Evolutionary conservation across 1,140 invertebrate genomes (phyloP).

Genomic region (Psix sp.): DNA sequence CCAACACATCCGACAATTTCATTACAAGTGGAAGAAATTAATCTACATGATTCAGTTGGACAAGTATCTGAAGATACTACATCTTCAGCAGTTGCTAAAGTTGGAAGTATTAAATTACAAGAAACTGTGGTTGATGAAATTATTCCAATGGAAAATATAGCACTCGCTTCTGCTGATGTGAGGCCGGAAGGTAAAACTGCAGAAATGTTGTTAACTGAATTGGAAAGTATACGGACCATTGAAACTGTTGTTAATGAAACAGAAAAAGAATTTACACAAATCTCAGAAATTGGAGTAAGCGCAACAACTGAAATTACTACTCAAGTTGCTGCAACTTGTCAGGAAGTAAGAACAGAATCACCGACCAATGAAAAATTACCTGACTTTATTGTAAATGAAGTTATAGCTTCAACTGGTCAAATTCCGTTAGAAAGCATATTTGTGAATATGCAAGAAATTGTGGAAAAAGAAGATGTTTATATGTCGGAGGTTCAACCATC

Average conservation of each 20-base stretch:
- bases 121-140: slow-evolving; percentile 79
- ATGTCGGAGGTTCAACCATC: slow-evolving; percentile 73
- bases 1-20: slow-evolving; percentile 78
- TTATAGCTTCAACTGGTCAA: slow-evolving; percentile 74
- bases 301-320: slow-evolving; percentile 75
- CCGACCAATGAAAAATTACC: slow-evolving; percentile 72
- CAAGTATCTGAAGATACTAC: slow-evolving; percentile 70
- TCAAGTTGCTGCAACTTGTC: slow-evolving; percentile 75
- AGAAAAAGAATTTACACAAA: slow-evolving; percentile 71
- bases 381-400: slow-evolving; percentile 67
- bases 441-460: slow-evolving; percentile 76
- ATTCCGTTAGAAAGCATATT: slow-evolving; percentile 76
- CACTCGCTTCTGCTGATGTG: slow-evolving; percentile 35
- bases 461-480: slow-evolving; percentile 79
- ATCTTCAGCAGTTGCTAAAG: slow-evolving; percentile 72
- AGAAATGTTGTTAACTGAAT: slow-evolving; percentile 73
- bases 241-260: slow-evolving; percentile 76
- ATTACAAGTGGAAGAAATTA: slow-evolving; percentile 80
- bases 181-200: slow-evolving; percentile 74
- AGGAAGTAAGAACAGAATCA: slow-evolving; percentile 77
- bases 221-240: slow-evolving; percentile 77
- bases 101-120: slow-evolving; percentile 72
- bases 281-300: slow-evolving; percentile 62
- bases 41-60: slow-evolving; percentile 75
- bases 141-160: slow-evolving; percentile 7